Evolutionary conservation across 2,797 vertebrate genomes (phyloP).

Genomic region (Tokudaia tokunoshimensis): DNA sequence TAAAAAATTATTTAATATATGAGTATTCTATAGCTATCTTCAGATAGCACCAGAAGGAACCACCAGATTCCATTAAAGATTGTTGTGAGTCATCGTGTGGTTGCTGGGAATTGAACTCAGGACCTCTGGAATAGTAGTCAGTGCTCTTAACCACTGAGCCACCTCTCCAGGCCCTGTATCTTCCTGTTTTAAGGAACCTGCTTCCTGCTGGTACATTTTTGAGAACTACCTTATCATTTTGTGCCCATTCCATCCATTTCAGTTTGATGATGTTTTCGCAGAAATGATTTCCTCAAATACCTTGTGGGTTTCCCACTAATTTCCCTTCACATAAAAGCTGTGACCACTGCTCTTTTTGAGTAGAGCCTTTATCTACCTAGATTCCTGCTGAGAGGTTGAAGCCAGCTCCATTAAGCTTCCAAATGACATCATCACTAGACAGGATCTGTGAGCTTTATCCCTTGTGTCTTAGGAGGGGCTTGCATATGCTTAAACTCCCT

Average conservation of each 20-base stretch:
- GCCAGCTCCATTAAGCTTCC: neutral
- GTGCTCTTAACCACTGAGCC: neutral
- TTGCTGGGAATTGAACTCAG: neutral
- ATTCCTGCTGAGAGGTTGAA: neutral
- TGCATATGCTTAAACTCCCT: neutral
- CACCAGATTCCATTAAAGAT: neutral
- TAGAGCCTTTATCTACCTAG: neutral
- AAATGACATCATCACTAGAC: neutral
- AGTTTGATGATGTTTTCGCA: neutral
- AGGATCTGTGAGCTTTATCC: neutral
- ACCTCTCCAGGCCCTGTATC: neutral
- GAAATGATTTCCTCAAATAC: slow-evolving; percentile 35
- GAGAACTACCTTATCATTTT: slow-evolving; percentile 35
- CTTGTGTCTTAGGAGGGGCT: neutral
- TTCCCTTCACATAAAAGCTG: slow-evolving; percentile 18
- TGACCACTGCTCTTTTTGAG: neutral
- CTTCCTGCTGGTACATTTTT: slow-evolving; percentile 29
- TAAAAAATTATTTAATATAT: neutral
- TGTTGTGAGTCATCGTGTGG: neutral
- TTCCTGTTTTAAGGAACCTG: neutral
- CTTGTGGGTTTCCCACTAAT: slow-evolving; percentile 29
- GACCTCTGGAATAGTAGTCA: neutral
- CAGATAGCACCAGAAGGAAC: neutral
- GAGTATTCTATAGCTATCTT: neutral
- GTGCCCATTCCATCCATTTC: neutral